Conservation (phyloP, 2,888 invertebrate species). For the Drosophila siamana region DNA sequence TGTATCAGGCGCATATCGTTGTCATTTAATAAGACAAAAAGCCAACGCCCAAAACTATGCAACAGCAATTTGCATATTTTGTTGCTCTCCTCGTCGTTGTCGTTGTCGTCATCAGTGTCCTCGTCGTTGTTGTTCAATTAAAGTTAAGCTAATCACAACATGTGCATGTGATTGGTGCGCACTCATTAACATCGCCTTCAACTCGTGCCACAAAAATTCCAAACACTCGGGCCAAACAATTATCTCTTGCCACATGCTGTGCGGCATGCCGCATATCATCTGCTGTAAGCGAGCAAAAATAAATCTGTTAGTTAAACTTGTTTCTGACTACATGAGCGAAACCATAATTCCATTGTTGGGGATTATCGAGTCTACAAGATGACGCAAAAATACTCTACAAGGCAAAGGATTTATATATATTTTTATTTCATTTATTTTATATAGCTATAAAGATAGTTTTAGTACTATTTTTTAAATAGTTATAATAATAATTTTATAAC, state of each 20-base stretch:
- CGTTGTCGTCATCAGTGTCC: background rate
- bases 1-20: conserved; percentile 41
- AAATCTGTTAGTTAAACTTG: conserved; percentile 61
- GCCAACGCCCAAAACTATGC: conserved; percentile 33
- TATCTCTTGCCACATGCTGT: conserved; percentile 43
- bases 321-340: conserved; percentile 13
- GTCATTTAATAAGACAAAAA: conserved; percentile 31
- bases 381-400: conserved; percentile 27
- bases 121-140: conserved; percentile 8
- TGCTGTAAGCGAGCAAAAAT: conserved; percentile 54
- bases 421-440: background rate
- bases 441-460: no score
- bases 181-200: conserved; percentile 62
- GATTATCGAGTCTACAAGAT: background rate
- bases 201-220: conserved; percentile 48
- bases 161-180: conserved; percentile 13
- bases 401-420: no score
- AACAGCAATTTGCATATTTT: conserved; percentile 18
- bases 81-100: background rate
- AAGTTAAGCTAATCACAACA: conserved; percentile 5
- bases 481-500: no score
- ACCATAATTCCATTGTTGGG: background rate
- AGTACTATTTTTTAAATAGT: no score
- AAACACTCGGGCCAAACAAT: conserved; percentile 55
- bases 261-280: conserved; percentile 56